These are phyloP conservation scores for Mystacornis crossleyi DNA, from an alignment of 2,113 vertebrate genomes.

Conservation along the genomic window DNA sequence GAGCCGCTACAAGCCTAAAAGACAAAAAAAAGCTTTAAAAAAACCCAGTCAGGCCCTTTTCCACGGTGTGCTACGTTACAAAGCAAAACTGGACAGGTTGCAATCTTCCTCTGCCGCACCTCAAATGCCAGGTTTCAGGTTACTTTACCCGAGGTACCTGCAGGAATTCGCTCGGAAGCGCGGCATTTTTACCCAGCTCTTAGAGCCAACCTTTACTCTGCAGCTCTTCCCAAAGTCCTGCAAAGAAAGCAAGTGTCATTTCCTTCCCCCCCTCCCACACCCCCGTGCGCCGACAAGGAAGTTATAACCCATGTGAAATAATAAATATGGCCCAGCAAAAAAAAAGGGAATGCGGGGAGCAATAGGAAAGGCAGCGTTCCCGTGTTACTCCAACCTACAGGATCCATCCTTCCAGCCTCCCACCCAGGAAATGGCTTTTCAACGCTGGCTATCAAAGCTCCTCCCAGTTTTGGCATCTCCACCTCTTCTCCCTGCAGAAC, in stretches of 20 bases:
- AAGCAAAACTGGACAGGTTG: conserved; percentile 20
- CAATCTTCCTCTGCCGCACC: conserved; percentile 28
- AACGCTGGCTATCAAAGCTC: neutral
- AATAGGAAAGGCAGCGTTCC: neutral
- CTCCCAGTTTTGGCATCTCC: conserved; percentile 17
- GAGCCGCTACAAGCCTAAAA: neutral
- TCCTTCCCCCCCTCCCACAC: neutral
- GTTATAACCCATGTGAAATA: conserved; percentile 8
- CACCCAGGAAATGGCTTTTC: neutral
- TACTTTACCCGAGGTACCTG: neutral
- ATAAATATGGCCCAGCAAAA: neutral
- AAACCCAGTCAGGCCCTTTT: neutral
- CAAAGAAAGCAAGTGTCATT: neutral
- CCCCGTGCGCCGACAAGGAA: neutral
- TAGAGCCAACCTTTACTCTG: neutral
- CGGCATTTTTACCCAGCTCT: neutral
- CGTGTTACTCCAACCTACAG: neutral
- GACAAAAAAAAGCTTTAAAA: neutral
- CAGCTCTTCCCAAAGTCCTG: neutral
- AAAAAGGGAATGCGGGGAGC: neutral
- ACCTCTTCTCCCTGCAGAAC: neutral
- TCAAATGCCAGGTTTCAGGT: neutral
- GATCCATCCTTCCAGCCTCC: neutral
- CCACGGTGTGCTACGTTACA: neutral
- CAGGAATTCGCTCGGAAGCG: neutral